Conservation (phyloP, 1,140 invertebrate genomes). For the Anagrus nilaparvatae region DNA sequence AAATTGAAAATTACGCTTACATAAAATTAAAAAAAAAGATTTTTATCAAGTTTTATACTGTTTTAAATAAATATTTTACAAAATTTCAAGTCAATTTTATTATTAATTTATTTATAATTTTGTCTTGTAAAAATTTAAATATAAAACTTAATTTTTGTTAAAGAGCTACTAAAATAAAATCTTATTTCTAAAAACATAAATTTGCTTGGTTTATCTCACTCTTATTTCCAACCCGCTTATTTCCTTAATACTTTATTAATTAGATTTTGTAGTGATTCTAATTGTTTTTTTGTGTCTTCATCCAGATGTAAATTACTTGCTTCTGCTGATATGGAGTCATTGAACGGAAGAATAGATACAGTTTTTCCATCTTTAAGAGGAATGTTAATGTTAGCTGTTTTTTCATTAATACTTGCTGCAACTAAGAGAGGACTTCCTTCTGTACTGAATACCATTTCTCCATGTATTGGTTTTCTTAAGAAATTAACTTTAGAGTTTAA, state of each 20-base stretch:
- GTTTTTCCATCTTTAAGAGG: constrained; percentile 49
- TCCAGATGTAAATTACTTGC: constrained; percentile 11
- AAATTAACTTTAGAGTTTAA: constrained; percentile 50
- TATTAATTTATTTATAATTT: too few relatives aligned
- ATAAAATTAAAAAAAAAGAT: too few relatives aligned
- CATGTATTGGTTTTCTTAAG: constrained; percentile 48
- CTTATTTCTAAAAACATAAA: too few relatives aligned
- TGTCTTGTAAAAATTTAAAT: too few relatives aligned
- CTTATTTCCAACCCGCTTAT: too few relatives aligned
- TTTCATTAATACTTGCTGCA: constrained; percentile 36
- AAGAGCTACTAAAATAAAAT: too few relatives aligned
- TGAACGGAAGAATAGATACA: constrained; percentile 46
- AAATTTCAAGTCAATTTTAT: too few relatives aligned
- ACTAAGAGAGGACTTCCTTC: constrained; percentile 54
- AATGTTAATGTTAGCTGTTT: constrained; percentile 52
- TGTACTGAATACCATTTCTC: constrained; percentile 57
- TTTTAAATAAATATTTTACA: too few relatives aligned
- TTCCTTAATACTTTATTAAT: constrained; percentile 16
- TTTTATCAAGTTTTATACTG: too few relatives aligned
- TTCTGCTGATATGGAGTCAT: constrained; percentile 10
- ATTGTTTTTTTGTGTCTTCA: constrained; percentile 14
- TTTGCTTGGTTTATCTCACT: too few relatives aligned
- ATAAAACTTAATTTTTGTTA: too few relatives aligned
- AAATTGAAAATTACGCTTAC: too few relatives aligned
- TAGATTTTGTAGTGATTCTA: constrained; percentile 12